Evolutionary conservation across 2,113 vertebrate species (phyloP), one percentile per base, ranked within the genome.

Genomic region (Furnarius figulus): DNA sequence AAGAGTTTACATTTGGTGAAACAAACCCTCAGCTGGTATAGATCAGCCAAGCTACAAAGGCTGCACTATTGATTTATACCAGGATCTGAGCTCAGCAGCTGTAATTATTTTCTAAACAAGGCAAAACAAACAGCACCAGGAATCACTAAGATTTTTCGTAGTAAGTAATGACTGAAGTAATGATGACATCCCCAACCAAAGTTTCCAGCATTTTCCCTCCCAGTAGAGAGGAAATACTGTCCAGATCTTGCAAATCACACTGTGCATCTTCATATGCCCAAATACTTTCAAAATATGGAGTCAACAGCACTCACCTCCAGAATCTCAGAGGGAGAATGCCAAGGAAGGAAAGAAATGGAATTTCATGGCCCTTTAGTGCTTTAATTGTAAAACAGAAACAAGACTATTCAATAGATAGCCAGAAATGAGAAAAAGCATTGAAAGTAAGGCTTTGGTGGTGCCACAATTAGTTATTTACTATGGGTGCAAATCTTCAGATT

Each of bases 1-100:
- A 18, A 39, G 52, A 58, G 35, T 55, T 91, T 61, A 15, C 70
- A 50, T 77, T 11, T n/a, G 73, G 72, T 50, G 73, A 90, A 87
- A 95, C 82, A 95, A 93, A 90, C 59, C 72, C 74, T 94, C 46
- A 63, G 89, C 63, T 87, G 67, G 62, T 76, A 31, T 33, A 74
- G 74, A 79, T 58, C 91, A 85, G 75, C 47, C 78, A 71, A 85
- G 89, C 85, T 85, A 58, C 87, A 83, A 2, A 84, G 79, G 30
- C 78, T 62, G 67, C 68, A 56, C 17, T 52, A 87, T 90, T 84
- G 90, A 96, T 95, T 79, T 77, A 18, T 6, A 59, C 39, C 22
- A 21, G n/a, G 28, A 35, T 33, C 63, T 76, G 53, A 79, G 72
- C 72, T 91, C 71, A 84, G 67, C 55, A 35, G 63, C 63, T 77